Evolutionary conservation across 2,113 vertebrate species (phyloP), one percentile per base, ranked within the genome.

Genomic region (Pteronura brasiliensis): DNA sequence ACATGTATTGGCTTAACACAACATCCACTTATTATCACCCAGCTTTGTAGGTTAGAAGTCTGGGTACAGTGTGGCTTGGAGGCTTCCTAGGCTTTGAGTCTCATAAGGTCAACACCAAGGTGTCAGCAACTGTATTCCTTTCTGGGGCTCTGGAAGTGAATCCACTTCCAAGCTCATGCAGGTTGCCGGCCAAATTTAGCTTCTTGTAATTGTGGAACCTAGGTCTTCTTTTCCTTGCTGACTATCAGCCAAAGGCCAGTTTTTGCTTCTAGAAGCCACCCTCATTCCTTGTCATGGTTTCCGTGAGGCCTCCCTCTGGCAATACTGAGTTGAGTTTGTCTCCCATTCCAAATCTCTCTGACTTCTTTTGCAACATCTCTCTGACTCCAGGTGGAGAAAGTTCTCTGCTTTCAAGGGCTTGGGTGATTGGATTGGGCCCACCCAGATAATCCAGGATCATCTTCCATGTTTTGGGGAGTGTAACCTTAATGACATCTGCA

Each of bases 331-430:
- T 59, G 90, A 95, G 21, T 92, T 89, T 72, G 47, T 67, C 83
- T 84, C 61, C 55, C 34, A 79, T n/a, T 94, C 96, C 7, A 79
- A 5, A 61, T 71, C 34, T 82, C 76, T 96, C 82, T 63, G 39
- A 95, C 39, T 63, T 72, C 8, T 91, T 91, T 36, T 42, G 23
- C 31, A 31, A 21, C 61, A 61, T 67, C 39, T 69, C 79, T 95
- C 83, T 93, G 93, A 95, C 39, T 76, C 20, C n/a, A 83, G 59
- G 17, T 77, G 11, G 65, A 85, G 71, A 96, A 96, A 92, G 12
- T 31, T 69, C 39, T 88, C 52, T 67, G 59, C 69, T 88, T 94
- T 91, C 72, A 94, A 77, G 57, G n/a, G 67, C 67, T 94, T 36
- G 12, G 52, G 25, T 88, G 44, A 88, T 95, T 67, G 71, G 36